Percentiles rank a stretch among this genome's conserved stretches.
These are phyloP conservation scores for Microchrysa polita DNA, from an alignment of 2,888 invertebrate genomes.

Conservation along the genomic window DNA sequence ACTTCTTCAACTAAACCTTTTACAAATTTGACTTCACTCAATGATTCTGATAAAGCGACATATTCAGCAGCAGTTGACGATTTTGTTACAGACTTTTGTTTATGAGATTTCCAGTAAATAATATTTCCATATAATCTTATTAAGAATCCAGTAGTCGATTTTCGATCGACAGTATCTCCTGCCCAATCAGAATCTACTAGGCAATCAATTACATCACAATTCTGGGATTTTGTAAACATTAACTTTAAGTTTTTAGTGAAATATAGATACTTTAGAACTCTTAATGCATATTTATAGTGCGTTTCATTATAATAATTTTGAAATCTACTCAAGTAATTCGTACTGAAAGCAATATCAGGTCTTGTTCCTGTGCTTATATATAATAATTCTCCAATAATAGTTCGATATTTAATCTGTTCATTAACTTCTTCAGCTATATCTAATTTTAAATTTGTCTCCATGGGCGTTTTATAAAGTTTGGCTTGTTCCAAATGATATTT, in stretches of 20 bases:
- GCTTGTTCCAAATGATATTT: not conserved
- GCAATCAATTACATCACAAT: constrained; percentile 49
- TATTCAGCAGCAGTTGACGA: too few relatives aligned
- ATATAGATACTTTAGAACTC: constrained; percentile 55
- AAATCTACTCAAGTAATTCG: too few relatives aligned
- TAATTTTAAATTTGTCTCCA: constrained; percentile 44
- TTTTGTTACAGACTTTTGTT: too few relatives aligned
- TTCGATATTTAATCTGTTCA: constrained; percentile 48
- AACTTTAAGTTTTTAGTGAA: constrained; percentile 54
- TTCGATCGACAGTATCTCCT: constrained; percentile 53
- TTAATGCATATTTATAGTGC: constrained; percentile 54
- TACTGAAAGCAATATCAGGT: too few relatives aligned
- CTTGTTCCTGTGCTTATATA: constrained; percentile 57
- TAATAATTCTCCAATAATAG: constrained; percentile 54
- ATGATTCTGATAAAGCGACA: constrained; percentile 54
- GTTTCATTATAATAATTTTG: constrained; percentile 56
- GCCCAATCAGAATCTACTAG: constrained; percentile 59
- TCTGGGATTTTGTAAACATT: too few relatives aligned
- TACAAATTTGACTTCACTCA: constrained; percentile 52
- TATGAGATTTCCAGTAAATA: constrained; percentile 57
- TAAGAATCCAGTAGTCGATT: constrained; percentile 54
- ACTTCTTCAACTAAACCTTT: constrained; percentile 50
- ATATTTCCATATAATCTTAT: constrained; percentile 57
- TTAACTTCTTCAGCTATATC: constrained; percentile 15
- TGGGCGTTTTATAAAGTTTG: constrained; percentile 45